These are phyloP conservation scores for Entomobrya multifasciata DNA, from an alignment of 2,888 invertebrate genomes.

Conservation along the genomic window DNA sequence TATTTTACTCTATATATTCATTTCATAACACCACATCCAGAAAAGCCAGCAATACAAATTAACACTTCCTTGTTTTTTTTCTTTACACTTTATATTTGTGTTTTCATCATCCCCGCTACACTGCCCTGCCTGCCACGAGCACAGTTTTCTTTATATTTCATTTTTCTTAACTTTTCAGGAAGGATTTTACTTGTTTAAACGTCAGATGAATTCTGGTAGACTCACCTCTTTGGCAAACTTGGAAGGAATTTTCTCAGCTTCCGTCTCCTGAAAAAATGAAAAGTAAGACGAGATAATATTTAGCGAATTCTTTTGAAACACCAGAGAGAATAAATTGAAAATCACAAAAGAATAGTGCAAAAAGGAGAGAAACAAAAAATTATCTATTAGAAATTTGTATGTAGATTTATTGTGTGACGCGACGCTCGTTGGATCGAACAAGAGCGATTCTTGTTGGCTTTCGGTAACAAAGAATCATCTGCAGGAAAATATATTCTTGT, in stretches of 20 bases:
- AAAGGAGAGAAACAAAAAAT: not conserved
- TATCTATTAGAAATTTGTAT: no score
- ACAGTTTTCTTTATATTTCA: not conserved
- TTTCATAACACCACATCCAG: no score
- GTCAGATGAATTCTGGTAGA: slow-evolving; percentile 67
- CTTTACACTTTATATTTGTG: not conserved
- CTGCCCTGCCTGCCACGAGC: not conserved
- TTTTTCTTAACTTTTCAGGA: slow-evolving; percentile 56
- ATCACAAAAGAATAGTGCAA: not conserved
- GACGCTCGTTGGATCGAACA: not conserved
- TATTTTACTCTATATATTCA: no score
- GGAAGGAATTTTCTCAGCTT: slow-evolving; percentile 70
- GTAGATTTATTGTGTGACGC: not conserved
- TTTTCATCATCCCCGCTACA: not conserved
- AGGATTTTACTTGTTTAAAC: slow-evolving; percentile 69
- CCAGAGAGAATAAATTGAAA: not conserved
- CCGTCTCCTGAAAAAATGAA: slow-evolving; percentile 55
- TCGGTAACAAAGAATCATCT: not conserved
- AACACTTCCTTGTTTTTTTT: not conserved
- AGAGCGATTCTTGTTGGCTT: not conserved
- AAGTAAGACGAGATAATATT: not conserved
- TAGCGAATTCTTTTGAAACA: not conserved
- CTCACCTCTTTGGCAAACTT: slow-evolving; percentile 68
- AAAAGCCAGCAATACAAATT: not conserved
- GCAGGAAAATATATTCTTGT: no score